Conservation (phyloP, 2,797 vertebrate genomes). For the Chaetodon trifasciatus region DNA sequence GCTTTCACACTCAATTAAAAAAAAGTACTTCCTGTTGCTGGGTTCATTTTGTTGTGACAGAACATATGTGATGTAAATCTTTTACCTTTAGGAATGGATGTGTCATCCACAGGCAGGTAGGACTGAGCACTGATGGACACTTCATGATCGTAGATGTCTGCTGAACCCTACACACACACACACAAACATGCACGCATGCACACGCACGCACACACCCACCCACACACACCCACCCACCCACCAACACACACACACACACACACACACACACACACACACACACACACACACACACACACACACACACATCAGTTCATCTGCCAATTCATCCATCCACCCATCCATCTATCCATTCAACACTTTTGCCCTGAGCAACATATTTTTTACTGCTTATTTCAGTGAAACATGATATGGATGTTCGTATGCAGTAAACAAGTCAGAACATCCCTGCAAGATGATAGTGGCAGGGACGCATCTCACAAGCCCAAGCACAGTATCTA, state of each 20-base stretch:
- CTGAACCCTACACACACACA: slow-evolving; percentile 82
- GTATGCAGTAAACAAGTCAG: background rate
- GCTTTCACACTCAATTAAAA: too few species aligned
- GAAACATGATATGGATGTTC: background rate
- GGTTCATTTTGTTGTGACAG: background rate
- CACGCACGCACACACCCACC: slow-evolving; percentile 6
- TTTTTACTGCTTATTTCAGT: background rate
- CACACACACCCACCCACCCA: background rate
- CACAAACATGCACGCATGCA: slow-evolving; percentile 3
- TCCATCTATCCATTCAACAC: background rate
- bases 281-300: slow-evolving; percentile 9
- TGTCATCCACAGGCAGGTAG: slow-evolving; percentile 92
- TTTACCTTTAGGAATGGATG: slow-evolving; percentile 93
- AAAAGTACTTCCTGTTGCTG: background rate
- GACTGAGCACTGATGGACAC: slow-evolving; percentile 90
- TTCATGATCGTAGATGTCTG: slow-evolving; percentile 91
- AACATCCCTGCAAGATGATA: too few species aligned
- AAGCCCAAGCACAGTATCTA: too few species aligned
- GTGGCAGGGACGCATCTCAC: too few species aligned
- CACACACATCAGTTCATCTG: background rate
- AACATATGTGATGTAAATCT: background rate
- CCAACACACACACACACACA: background rate
- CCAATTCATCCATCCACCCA: background rate
- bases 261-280: slow-evolving; percentile 12
- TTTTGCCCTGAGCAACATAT: background rate